These are phyloP conservation scores for Lethenteron reissneri DNA, from an alignment of 2,113 vertebrate genomes.

Conservation along the genomic window DNA sequence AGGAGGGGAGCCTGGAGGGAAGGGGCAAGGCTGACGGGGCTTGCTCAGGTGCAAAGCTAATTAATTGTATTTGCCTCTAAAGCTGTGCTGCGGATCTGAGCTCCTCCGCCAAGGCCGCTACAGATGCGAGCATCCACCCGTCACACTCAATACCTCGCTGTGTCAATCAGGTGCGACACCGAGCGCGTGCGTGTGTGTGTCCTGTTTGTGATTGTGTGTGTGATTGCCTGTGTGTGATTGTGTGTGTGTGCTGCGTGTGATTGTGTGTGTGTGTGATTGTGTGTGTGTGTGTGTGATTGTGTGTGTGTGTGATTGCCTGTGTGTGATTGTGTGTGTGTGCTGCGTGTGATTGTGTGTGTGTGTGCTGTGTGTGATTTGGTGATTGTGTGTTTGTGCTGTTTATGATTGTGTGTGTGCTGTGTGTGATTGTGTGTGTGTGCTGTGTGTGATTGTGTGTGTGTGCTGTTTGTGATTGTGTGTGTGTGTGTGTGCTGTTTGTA, in stretches of 20 bases:
- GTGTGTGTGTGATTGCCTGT: background rate
- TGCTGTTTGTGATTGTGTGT: background rate
- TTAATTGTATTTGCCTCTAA: no score
- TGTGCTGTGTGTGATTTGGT: background rate
- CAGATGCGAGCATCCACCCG: no score
- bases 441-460: background rate
- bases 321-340: conserved; percentile 1
- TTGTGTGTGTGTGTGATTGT: background rate
- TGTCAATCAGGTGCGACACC: background rate
- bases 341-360: background rate
- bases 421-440: background rate
- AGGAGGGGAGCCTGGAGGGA: no score
- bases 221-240: background rate
- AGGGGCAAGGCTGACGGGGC: no score
- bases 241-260: background rate
- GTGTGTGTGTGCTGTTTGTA: background rate
- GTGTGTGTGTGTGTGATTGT: background rate
- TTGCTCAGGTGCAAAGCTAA: no score
- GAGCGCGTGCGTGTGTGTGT: background rate
- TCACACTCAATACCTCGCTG: no score
- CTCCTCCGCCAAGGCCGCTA: no score
- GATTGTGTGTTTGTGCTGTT: background rate
- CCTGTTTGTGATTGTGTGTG: background rate
- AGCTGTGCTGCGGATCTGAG: no score
- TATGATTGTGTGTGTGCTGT: background rate